A percentile compares a stretch with the other conserved stretches of the same genome.
phyloP scores from a whole-genome alignment of 2,888 invertebrate genomes.

The Cybosia mesomella region DNA sequence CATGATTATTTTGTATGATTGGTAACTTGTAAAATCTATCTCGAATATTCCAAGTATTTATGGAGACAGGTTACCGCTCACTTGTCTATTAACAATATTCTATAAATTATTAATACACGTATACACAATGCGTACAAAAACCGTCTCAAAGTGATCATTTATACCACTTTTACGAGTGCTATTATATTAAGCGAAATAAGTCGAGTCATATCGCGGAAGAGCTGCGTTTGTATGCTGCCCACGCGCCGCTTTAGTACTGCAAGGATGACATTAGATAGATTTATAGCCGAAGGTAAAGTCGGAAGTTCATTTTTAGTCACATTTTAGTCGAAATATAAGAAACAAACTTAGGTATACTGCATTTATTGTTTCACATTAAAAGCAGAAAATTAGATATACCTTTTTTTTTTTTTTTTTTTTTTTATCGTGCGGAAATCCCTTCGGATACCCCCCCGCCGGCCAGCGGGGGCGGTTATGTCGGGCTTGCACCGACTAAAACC shows the following conservation, averaged over 20 bases:
- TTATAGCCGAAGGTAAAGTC: constrained; percentile 31
- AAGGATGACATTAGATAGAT: constrained; percentile 20
- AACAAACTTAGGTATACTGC: neutral
- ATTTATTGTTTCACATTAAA: neutral
- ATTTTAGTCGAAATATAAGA: neutral
- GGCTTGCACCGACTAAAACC: no score
- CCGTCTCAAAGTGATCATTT: constrained; percentile 43
- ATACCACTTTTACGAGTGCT: constrained; percentile 51
- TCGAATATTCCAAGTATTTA: neutral
- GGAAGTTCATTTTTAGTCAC: neutral
- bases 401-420: no score
- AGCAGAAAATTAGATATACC: neutral
- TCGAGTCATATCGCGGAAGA: constrained; percentile 58
- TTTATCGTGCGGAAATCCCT: no score
- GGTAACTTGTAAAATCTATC: neutral
- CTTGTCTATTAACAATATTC: neutral
- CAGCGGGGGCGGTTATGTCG: no score
- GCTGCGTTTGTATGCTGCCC: constrained; percentile 51
- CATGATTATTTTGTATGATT: neutral
- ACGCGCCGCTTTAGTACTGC: constrained; percentile 44
- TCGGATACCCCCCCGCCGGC: no score
- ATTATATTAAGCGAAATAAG: constrained; percentile 52
- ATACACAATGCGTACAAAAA: constrained; percentile 12
- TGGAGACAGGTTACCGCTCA: neutral
- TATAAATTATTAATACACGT: neutral